These are phyloP conservation scores for Ptyas mucosa DNA, from an alignment of 2,113 vertebrate genomes.

Conservation along the genomic window DNA sequence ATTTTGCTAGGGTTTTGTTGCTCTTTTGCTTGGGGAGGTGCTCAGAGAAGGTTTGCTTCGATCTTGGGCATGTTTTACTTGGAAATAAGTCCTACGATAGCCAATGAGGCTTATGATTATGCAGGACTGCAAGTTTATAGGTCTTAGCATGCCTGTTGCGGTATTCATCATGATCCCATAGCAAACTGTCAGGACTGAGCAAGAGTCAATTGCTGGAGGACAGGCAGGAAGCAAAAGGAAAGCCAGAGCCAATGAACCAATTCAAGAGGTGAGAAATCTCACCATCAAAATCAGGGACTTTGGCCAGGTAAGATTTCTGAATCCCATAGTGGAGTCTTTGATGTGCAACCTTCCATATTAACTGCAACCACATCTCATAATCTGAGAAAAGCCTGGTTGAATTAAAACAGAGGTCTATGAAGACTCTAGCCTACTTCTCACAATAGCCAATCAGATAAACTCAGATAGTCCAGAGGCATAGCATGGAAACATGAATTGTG, in stretches of 20 bases:
- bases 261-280: background rate
- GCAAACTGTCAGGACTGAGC: background rate
- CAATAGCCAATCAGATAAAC: background rate
- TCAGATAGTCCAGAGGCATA: background rate
- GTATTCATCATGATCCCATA: background rate
- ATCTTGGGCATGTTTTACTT: background rate
- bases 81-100: background rate
- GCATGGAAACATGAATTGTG: background rate
- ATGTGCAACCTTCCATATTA: background rate
- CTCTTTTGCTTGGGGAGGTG: background rate
- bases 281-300: background rate
- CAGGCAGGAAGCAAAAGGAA: background rate
- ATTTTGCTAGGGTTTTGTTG: conserved; percentile 1
- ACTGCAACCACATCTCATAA: background rate
- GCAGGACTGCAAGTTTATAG: background rate
- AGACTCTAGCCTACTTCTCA: background rate
- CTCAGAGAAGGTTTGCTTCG: background rate
- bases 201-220: background rate
- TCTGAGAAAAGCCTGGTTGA: background rate
- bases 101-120: background rate
- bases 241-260: background rate
- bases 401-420: background rate
- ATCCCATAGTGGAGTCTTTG: background rate
- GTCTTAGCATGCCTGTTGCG: background rate
- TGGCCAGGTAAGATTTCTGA: background rate